A percentile compares a stretch with the other conserved stretches of the same genome.
Conservation (phyloP, 2,113 vertebrate species). For the Eubucco bourcierii region DNA sequence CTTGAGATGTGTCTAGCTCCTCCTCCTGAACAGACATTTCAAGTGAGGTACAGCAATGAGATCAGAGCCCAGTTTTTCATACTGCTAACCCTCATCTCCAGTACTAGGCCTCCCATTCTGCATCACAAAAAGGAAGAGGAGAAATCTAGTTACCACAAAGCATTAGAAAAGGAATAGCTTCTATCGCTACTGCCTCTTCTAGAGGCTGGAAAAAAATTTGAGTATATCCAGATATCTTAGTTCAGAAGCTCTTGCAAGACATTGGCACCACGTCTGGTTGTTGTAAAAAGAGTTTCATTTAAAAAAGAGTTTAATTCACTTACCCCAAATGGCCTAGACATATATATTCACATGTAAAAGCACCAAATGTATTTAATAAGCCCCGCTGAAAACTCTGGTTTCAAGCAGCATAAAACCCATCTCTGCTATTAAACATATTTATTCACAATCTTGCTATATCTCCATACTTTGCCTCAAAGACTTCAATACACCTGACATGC, state of each 20-base stretch:
- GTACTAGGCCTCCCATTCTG: neutral
- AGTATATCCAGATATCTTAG: neutral
- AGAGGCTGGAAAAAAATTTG: neutral
- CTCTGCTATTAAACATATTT: slow-evolving; percentile 21
- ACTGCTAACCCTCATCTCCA: neutral
- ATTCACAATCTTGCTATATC: neutral
- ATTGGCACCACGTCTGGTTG: neutral
- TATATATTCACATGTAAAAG: slow-evolving; percentile 20
- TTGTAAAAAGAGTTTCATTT: neutral
- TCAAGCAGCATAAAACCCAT: neutral
- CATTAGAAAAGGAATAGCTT: neutral
- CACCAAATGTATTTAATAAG: neutral
- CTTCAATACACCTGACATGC: slow-evolving; percentile 41
- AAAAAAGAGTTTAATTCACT: neutral
- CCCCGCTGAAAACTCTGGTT: slow-evolving; percentile 27
- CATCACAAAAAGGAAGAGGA: neutral
- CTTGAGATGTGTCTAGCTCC: neutral
- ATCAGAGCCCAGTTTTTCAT: neutral
- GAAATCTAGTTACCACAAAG: neutral
- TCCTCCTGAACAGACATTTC: neutral
- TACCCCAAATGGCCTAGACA: neutral
- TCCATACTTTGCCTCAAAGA: neutral
- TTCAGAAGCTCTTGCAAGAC: neutral
- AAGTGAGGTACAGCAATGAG: neutral
- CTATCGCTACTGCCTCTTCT: neutral